Evolutionary conservation across 1,140 invertebrate genomes (phyloP), one percentile per base, ranked within the genome.

Genomic region (Psix sp.): DNA sequence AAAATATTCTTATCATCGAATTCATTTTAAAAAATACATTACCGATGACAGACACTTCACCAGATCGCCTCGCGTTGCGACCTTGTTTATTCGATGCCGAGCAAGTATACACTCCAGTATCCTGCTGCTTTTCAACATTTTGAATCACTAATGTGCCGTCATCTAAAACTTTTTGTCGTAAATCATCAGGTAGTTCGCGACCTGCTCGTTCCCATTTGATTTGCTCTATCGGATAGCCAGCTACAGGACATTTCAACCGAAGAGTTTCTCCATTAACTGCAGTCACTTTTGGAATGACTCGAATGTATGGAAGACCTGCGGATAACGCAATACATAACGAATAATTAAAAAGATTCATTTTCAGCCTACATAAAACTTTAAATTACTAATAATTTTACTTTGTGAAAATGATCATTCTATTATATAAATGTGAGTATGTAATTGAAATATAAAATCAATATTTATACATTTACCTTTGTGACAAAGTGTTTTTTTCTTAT

Each of bases 291-390:
- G 92, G 91, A 82, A 96, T 95, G 9, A 92, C 88, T 35, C 94
- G 88, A 36, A 96, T 94, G 80, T 94, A 94, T 0, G 94, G 94
- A 70, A 93, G 89, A 79, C 95, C 94, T 95, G 18, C n/a, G n/a
- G n/a, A n/a, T n/a, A n/a, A n/a, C n/a, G n/a, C n/a, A n/a, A n/a
- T n/a, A n/a, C n/a, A n/a, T n/a, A n/a, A n/a, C n/a, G n/a, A n/a
- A n/a, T n/a, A n/a, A n/a, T n/a, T n/a, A n/a, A n/a, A n/a, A n/a
- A n/a, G n/a, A n/a, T n/a, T n/a, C n/a, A n/a, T n/a, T n/a, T n/a
- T n/a, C n/a, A n/a, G n/a, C n/a, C n/a, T n/a, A n/a, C n/a, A n/a
- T n/a, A n/a, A n/a, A n/a, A n/a, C n/a, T n/a, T n/a, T n/a, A n/a
- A n/a, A n/a, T n/a, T n/a, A n/a, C n/a, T n/a, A n/a, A n/a, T n/a